Evolutionary conservation across 2,888 invertebrate genomes (phyloP), one percentile per base, ranked within the genome.

Genomic region (Brenthis ino): DNA sequence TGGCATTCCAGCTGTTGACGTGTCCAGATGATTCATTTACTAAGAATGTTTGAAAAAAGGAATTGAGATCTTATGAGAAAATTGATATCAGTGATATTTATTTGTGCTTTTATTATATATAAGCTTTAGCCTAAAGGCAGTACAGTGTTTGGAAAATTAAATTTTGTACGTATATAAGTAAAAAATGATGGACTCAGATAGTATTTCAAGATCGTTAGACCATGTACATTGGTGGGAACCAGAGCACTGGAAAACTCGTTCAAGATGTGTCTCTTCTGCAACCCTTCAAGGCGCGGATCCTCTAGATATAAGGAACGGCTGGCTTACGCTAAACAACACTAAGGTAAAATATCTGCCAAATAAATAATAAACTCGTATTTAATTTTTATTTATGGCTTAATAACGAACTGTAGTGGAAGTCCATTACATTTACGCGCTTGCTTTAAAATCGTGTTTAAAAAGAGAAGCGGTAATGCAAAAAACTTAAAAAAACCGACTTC

Each of bases 211-310:
- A 24, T 89, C 89, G 0, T 70, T 86, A 65, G 87, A 91, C 72
- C 82, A 86, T 53, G 84, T 86, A 13, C 85, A 88, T 72, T 93
- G 92, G 91, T 91, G 91, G 91, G 84, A 88, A 47, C 85, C 88
- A 24, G 84, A 85, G 58, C 84, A 86, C 57, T 85, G 89, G 88
- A 88, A 84, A 77, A 33, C 76, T 74, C 56, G 78, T 3, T 79
- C 80, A 1, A 77, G 86, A 14, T 85, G 79, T 16, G 76, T 85
- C 14, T 86, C 91, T 3, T 89, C 91, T 0, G 78, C 86, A 50
- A 87, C 87, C 0, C 70, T 89, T 67, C 86, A 87, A 70, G 84
- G 80, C 6, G 82, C 82, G 28, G 88, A 91, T 65, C 86, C 87
- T 0, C 75, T 76, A 1, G 87, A 88, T 2, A 88, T 91, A 57